Evolutionary conservation across 2,888 invertebrate genomes (phyloP).

Genomic region (Pterostichus madidus): DNA sequence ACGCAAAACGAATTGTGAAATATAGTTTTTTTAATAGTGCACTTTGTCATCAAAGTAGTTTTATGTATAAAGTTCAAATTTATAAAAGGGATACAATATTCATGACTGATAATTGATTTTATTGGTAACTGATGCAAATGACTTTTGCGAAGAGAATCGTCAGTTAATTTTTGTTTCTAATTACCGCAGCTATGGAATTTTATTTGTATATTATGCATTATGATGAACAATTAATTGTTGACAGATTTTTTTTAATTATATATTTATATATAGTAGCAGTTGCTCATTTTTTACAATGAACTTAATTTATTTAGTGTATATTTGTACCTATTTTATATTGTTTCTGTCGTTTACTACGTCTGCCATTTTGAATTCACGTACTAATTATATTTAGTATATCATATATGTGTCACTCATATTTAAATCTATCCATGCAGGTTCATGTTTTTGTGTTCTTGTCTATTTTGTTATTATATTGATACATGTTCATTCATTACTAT

Average conservation of each 20-base stretch:
- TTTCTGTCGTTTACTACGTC: conserved; percentile 61
- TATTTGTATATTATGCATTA: conserved; percentile 58
- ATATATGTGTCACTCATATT: conserved; percentile 57
- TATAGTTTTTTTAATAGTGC: conserved; percentile 50
- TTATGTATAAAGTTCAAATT: conserved; percentile 48
- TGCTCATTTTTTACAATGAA: conserved; percentile 49
- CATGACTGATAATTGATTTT: conserved; percentile 51
- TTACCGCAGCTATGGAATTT: conserved; percentile 53
- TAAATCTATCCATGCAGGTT: conserved; percentile 59
- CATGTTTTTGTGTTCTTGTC: conserved; percentile 61
- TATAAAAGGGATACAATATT: conserved; percentile 36
- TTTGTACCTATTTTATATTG: conserved; percentile 45
- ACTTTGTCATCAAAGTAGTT: conserved; percentile 38
- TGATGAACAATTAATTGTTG: conserved; percentile 49
- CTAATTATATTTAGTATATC: conserved; percentile 63
- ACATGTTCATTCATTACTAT: conserved; percentile 54
- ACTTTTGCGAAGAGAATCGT: conserved; percentile 23
- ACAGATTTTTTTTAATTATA: conserved; percentile 48
- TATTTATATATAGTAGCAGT: conserved; percentile 47
- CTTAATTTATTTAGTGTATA: conserved; percentile 57
- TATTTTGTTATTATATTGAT: conserved; percentile 56
- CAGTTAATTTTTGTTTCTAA: conserved; percentile 28
- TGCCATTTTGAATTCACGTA: conserved; percentile 57
- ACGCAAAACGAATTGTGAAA: conserved; percentile 47
- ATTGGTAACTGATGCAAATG: conserved; percentile 44